Conservation (phyloP, 2,888 invertebrate genomes). For the Unio delphinus region DNA sequence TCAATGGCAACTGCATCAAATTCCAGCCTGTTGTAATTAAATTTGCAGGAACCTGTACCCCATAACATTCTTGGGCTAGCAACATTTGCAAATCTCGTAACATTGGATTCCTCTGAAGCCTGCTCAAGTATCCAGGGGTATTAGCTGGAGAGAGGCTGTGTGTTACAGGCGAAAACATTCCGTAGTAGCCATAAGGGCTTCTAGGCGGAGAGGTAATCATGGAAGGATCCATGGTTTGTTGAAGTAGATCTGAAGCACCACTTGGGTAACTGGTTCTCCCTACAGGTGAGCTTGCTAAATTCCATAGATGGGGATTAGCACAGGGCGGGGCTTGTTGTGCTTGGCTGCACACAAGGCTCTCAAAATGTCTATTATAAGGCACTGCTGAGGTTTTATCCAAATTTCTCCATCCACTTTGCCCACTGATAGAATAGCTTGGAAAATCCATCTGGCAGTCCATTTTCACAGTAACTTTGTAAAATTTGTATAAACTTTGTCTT, state of each 20-base stretch:
- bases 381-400: too few relatives aligned
- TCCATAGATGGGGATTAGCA: too few relatives aligned
- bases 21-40: slow-evolving; percentile 50
- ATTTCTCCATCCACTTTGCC: too few relatives aligned
- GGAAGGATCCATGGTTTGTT: slow-evolving; percentile 27
- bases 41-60: slow-evolving; percentile 52
- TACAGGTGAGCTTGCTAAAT: too few relatives aligned
- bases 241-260: slow-evolving; percentile 13
- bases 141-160: slow-evolving; percentile 17
- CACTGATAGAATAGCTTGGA: too few relatives aligned
- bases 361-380: too few relatives aligned
- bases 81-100: slow-evolving; percentile 51
- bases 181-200: slow-evolving; percentile 25
- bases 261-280: too few relatives aligned
- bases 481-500: too few relatives aligned
- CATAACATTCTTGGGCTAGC: slow-evolving; percentile 46
- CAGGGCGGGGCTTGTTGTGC: too few relatives aligned
- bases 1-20: slow-evolving; percentile 26
- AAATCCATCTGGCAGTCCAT: too few relatives aligned
- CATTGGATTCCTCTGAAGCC: slow-evolving; percentile 54
- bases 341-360: too few relatives aligned
- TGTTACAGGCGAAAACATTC: slow-evolving; percentile 22
- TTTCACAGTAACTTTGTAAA: too few relatives aligned
- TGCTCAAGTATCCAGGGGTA: slow-evolving; percentile 33
- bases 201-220: slow-evolving; percentile 26